These are phyloP conservation scores for Lutjanus argentimaculatus DNA, from an alignment of 2,797 vertebrate species.

Conservation along the genomic window DNA sequence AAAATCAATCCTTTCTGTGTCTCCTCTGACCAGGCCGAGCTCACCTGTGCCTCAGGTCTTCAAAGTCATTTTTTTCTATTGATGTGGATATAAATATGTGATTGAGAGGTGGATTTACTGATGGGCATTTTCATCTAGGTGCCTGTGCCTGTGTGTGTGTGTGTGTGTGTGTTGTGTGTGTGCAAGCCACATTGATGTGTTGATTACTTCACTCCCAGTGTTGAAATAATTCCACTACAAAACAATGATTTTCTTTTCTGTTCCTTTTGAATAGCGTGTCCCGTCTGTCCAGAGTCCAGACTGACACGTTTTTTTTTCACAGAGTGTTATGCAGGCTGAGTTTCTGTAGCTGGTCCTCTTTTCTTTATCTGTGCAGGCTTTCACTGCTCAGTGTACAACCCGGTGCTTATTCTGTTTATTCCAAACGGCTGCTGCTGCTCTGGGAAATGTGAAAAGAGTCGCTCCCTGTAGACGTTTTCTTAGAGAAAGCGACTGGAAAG, in stretches of 20 bases:
- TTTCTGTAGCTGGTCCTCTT: neutral
- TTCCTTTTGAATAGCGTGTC: neutral
- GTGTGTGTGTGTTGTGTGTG: neutral
- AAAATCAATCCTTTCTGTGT: conserved; percentile 27
- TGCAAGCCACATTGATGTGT: neutral
- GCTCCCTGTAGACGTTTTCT: neutral
- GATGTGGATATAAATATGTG: conserved; percentile 50
- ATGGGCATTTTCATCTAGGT: conserved; percentile 1
- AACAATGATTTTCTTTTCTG: neutral
- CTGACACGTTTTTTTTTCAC: neutral
- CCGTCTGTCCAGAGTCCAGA: conserved; percentile 2
- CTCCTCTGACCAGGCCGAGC: conserved; percentile 2
- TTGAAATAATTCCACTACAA: neutral
- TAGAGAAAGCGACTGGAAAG: neutral
- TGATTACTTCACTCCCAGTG: neutral
- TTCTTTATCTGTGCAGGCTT: conserved; percentile 19
- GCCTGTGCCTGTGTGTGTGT: neutral
- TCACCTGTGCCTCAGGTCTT: conserved; percentile 35
- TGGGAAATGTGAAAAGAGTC: neutral
- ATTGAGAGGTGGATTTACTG: conserved; percentile 6
- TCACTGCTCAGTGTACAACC: neutral
- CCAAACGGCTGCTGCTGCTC: neutral
- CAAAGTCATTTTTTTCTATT: conserved; percentile 38
- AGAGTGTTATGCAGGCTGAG: no score
- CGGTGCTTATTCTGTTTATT: neutral